Evolutionary conservation across 2,888 invertebrate genomes (phyloP).

Genomic region (Crioceris asparagi): DNA sequence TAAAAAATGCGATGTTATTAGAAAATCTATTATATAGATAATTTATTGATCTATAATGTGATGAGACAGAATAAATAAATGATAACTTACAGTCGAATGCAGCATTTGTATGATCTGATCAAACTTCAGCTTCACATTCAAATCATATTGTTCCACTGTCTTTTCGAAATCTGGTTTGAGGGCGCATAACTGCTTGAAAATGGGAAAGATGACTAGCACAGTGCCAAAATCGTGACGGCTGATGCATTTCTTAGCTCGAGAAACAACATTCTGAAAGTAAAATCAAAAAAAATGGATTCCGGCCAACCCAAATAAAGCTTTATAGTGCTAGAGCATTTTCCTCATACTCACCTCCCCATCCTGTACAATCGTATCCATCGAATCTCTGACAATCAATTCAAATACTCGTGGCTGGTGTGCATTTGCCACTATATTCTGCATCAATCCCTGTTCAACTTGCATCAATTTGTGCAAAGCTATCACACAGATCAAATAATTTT

Average conservation of each 20-base stretch:
- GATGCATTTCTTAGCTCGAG: slow-evolving; percentile 61
- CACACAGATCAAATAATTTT: slow-evolving; percentile 71
- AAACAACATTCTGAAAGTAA: background rate
- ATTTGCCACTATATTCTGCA: slow-evolving; percentile 74
- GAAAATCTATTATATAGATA: too few relatives aligned
- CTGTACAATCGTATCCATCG: slow-evolving; percentile 72
- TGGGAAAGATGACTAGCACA: slow-evolving; percentile 71
- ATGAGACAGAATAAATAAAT: too few relatives aligned
- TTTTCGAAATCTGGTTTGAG: slow-evolving; percentile 73
- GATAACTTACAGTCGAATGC: slow-evolving; percentile 55
- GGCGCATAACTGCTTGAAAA: slow-evolving; percentile 63
- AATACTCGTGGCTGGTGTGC: slow-evolving; percentile 75
- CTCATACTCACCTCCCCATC: slow-evolving; percentile 81
- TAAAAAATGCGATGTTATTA: too few relatives aligned
- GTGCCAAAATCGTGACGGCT: slow-evolving; percentile 68
- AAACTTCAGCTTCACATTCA: slow-evolving; percentile 57
- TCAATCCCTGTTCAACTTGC: slow-evolving; percentile 74
- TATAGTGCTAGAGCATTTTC: too few relatives aligned
- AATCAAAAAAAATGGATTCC: background rate
- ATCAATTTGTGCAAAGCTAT: slow-evolving; percentile 75
- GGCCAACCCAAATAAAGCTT: background rate
- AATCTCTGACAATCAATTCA: slow-evolving; percentile 70
- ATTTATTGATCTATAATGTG: background rate
- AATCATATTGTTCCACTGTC: slow-evolving; percentile 62
- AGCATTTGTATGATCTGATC: slow-evolving; percentile 62